Conservation (phyloP, 1,140 invertebrate genomes). For the Hypsibius dujardini region DNA sequence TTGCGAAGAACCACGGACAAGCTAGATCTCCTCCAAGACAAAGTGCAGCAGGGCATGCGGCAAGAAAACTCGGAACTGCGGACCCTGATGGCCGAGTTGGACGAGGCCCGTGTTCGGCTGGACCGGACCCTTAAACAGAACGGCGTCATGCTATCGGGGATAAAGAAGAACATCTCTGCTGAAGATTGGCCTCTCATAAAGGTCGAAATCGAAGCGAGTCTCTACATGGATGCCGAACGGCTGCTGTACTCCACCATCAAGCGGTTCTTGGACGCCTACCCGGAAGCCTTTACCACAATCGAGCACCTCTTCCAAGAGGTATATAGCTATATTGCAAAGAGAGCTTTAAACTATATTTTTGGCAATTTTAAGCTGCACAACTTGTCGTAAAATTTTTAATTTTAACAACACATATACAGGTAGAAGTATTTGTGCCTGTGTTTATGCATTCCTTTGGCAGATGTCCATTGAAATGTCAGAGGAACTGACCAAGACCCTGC, state of each 20-base stretch:
- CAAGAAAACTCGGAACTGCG: background rate
- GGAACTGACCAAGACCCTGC: background rate
- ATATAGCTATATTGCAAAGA: background rate
- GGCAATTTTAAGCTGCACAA: background rate
- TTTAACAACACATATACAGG: no score
- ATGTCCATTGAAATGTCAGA: background rate
- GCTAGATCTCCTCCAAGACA: background rate
- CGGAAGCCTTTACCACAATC: background rate
- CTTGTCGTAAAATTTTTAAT: background rate
- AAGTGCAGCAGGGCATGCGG: background rate
- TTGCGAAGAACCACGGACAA: background rate
- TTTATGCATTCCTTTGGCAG: background rate
- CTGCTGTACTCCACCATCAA: slow-evolving; percentile 1
- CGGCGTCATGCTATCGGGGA: background rate
- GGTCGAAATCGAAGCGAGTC: background rate
- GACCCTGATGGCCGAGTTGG: background rate
- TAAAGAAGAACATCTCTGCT: background rate
- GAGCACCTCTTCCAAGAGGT: slow-evolving; percentile 1
- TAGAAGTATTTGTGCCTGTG: background rate
- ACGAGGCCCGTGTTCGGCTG: background rate
- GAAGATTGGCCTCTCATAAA: background rate
- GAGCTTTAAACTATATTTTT: background rate
- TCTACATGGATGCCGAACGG: background rate
- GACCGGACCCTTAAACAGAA: background rate
- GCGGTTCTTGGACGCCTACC: background rate